Percentiles rank a stretch among this genome's conserved stretches.
Conservation (phyloP, 2,888 invertebrate species). For the Leucania comma region DNA sequence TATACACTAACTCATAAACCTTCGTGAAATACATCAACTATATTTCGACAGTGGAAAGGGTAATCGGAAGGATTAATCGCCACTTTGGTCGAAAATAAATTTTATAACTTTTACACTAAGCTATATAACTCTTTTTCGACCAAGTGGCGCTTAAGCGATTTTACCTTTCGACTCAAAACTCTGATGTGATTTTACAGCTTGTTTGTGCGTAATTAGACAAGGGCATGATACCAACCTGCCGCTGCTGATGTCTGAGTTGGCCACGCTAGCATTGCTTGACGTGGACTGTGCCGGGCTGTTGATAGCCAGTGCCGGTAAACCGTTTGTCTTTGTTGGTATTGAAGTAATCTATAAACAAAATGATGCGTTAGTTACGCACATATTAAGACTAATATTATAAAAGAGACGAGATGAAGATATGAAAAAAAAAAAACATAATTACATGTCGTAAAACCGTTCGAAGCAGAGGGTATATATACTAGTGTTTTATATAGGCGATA, state of each 20-base stretch:
- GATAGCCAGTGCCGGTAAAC: slow-evolving; percentile 69
- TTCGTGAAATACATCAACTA: no score
- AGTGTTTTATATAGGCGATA: background rate
- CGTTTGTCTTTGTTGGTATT: slow-evolving; percentile 84
- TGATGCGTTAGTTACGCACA: background rate
- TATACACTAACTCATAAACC: no score
- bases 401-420: no score
- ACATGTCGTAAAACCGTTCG: background rate
- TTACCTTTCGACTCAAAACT: background rate
- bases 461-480: background rate
- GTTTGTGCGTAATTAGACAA: background rate
- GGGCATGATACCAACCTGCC: slow-evolving; percentile 80
- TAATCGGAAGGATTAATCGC: no score
- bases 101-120: no score
- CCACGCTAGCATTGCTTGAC: slow-evolving; percentile 82
- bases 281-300: slow-evolving; percentile 79
- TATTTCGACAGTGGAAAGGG: no score
- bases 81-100: no score
- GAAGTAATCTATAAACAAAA: slow-evolving; percentile 80
- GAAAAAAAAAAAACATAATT: no score
- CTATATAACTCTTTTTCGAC: no score
- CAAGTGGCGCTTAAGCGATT: no score
- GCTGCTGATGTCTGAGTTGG: slow-evolving; percentile 87
- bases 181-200: background rate
- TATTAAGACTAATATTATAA: background rate